Evolutionary conservation across 2,888 invertebrate species (phyloP).

Genomic region (Penaeus monodon): DNA sequence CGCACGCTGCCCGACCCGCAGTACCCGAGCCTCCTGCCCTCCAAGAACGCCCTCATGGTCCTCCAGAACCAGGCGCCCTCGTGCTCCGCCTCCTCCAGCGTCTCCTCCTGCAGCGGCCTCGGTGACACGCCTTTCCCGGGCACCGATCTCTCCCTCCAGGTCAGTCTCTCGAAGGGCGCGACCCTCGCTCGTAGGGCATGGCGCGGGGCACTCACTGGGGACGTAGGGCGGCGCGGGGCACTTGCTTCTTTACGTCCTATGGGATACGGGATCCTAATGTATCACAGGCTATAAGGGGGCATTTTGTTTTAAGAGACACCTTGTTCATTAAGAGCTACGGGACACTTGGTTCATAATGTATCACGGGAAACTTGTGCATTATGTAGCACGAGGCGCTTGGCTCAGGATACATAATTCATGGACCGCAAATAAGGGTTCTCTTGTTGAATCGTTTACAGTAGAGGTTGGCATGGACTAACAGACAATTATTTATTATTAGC

Average conservation of each 20-base stretch:
- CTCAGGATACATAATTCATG: too few relatives aligned
- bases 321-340: too few relatives aligned
- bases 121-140: conserved; percentile 52
- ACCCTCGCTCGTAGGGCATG: conserved; percentile 12
- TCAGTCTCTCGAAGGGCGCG: conserved; percentile 3
- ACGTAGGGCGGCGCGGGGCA: conserved; percentile 15
- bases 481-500: too few relatives aligned
- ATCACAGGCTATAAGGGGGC: neutral
- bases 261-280: neutral
- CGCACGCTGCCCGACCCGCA: conserved; percentile 66
- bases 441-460: too few relatives aligned
- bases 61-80: conserved; percentile 61
- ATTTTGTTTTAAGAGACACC: neutral
- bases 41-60: conserved; percentile 59
- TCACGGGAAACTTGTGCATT: too few relatives aligned
- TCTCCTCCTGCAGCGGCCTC: conserved; percentile 55
- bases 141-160: conserved; percentile 54
- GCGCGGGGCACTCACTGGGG: conserved; percentile 8
- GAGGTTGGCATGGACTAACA: too few relatives aligned
- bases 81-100: conserved; percentile 49
- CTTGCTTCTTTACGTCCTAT: neutral
- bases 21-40: conserved; percentile 63
- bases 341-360: too few relatives aligned
- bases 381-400: too few relatives aligned
- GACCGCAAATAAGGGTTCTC: too few relatives aligned